phyloP scores from a whole-genome alignment of 1,140 invertebrate genomes.

The Chionoecetes opilio region DNA sequence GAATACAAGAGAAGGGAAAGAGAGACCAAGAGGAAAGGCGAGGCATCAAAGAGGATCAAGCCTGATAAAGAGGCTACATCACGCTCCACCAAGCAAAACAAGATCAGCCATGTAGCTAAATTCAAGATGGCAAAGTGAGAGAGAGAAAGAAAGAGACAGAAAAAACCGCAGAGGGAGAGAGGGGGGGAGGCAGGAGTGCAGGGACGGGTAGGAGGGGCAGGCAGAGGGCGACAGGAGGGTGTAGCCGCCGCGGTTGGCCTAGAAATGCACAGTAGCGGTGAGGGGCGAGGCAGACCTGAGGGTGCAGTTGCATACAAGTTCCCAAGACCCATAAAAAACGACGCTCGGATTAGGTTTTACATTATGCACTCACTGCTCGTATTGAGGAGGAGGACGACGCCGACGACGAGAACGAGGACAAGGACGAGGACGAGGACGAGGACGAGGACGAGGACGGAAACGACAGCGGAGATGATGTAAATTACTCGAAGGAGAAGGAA shows the following conservation, averaged over 20 bases:
- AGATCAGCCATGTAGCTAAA: slow-evolving; percentile 28
- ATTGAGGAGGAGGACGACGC: background rate
- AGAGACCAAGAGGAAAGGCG: background rate
- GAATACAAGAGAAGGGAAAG: background rate
- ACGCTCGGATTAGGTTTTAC: background rate
- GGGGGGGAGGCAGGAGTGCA: background rate
- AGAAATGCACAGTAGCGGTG: background rate
- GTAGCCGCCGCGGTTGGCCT: background rate
- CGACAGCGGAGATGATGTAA: background rate
- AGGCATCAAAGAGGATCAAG: background rate
- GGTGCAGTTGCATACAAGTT: background rate
- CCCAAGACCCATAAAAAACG: background rate
- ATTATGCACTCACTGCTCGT: background rate
- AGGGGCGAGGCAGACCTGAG: background rate
- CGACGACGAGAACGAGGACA: background rate
- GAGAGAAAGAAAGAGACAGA: background rate
- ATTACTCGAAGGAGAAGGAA: background rate
- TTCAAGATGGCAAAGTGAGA: background rate
- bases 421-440: background rate
- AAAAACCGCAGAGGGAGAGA: background rate
- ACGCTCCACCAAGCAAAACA: background rate
- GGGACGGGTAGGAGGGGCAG: background rate
- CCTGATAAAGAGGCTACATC: background rate
- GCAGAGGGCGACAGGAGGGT: background rate
- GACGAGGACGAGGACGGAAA: background rate